These are phyloP conservation scores for Tokudaia tokunoshimensis DNA, from an alignment of 2,797 vertebrate species.

Conservation along the genomic window DNA sequence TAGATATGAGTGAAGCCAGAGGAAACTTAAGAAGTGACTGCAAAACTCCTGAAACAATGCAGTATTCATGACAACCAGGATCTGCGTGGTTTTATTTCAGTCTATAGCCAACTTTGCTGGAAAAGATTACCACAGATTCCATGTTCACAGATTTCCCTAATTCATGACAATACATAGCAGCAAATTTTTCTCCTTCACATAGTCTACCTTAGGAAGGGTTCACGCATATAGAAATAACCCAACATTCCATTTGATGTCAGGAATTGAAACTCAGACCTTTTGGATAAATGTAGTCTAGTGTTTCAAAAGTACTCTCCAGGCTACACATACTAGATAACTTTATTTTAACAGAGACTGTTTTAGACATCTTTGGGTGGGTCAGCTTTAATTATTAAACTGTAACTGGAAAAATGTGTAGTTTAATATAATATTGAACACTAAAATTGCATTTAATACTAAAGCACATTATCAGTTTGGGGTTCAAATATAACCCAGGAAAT, in stretches of 20 bases:
- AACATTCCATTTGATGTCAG: no score
- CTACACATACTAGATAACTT: background rate
- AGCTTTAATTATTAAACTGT: background rate
- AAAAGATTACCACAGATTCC: no score
- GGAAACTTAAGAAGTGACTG: background rate
- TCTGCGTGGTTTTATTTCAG: no score
- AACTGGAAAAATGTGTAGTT: background rate
- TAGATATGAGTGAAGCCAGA: background rate
- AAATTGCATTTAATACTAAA: background rate
- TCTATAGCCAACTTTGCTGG: no score
- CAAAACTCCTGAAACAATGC: background rate
- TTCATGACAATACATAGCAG: background rate
- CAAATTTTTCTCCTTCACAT: background rate
- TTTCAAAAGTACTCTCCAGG: background rate
- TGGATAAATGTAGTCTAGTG: background rate
- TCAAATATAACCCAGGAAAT: background rate
- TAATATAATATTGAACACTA: background rate
- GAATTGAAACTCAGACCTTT: background rate
- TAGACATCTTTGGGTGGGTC: background rate
- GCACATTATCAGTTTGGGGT: background rate
- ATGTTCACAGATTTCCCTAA: background rate
- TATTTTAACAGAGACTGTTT: background rate
- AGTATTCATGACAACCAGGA: no score
- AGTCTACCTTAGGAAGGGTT: no score
- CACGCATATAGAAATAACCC: background rate